Base-by-base conservation (phyloP, 2,888 invertebrate genomes). In the Mamestra brassicae region DNA sequence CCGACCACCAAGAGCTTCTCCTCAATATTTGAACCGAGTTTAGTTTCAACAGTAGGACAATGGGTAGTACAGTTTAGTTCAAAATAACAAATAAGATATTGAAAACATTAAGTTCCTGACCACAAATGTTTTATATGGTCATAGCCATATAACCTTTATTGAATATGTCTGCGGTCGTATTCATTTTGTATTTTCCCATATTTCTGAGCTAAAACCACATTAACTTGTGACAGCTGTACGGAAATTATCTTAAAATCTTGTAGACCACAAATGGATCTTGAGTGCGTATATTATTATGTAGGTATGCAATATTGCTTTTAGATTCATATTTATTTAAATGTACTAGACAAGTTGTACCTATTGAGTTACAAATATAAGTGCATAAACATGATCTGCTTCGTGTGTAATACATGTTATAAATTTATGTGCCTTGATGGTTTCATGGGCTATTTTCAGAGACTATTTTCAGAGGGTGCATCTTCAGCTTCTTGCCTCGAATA, bases 181-280 rank as follows among this genome's bases (percentile, higher is more conserved):
- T 54, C 7, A 69, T 78, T 47, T 71, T 57, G 55, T 71, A 52
- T 55, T 79, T 47, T 71, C 5, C 50, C 42, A 17, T 68, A 60
- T 54, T 38, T 54, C 52, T 57, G 57, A 54, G 11, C 45, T n/a
- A 11, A 36, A 60, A 47, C 50, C 50, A 45, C 79, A 71, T 62
- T 36, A 55, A 6, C 55, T 52, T 45, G n/a, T 60, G 42, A 52
- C 68, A 58, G 52, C 26, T 52, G 36, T 34, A 36, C 10, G 45
- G 68, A 52, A 78, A 26, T 74, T 26, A 68, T 68, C 58, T 77
- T 67, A 58, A 78, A 62, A 62, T 42, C 50, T 62, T 36, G 11
- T 72, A 62, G n/a, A 76, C 72, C 80, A 71, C 80, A 62, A 76
- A 76, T 76, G 72, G 55, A 52, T 79, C 50, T 76, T 79, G 61